These are phyloP conservation scores for Silvanus unidentatus DNA, from an alignment of 2,888 invertebrate genomes.

Conservation along the genomic window DNA sequence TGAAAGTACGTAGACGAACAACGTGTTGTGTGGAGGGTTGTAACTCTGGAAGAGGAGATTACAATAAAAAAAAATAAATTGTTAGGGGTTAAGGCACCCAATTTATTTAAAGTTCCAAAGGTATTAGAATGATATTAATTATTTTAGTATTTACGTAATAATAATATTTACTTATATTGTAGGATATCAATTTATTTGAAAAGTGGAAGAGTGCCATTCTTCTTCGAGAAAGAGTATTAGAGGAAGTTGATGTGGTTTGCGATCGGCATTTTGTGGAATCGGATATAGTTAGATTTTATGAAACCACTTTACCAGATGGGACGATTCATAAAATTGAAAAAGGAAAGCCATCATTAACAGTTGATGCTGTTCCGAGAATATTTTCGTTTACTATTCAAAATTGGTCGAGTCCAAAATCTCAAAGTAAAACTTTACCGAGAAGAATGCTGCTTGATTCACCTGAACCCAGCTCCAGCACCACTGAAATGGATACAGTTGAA, in stretches of 20 bases:
- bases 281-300: not conserved
- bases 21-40: conserved; percentile 5
- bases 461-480: too few species aligned
- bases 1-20: conserved; percentile 10
- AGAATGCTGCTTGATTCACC: too few species aligned
- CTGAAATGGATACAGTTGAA: too few species aligned
- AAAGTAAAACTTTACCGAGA: too few species aligned
- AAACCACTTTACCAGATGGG: not conserved
- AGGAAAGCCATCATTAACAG: not conserved
- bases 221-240: not conserved
- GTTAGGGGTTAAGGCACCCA: not conserved
- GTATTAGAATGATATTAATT: not conserved
- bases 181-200: not conserved
- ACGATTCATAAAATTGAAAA: conserved; percentile 1
- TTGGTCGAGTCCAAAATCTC: too few species aligned
- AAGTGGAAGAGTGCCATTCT: not conserved
- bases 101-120: not conserved
- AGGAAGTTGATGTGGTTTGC: not conserved
- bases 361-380: too few species aligned
- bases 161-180: not conserved
- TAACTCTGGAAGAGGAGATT: not conserved
- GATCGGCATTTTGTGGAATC: not conserved
- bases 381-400: too few species aligned
- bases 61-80: not conserved
- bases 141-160: too few species aligned